Conservation (phyloP, 2,113 vertebrate species). For the Gasterosteus nipponicus region DNA sequence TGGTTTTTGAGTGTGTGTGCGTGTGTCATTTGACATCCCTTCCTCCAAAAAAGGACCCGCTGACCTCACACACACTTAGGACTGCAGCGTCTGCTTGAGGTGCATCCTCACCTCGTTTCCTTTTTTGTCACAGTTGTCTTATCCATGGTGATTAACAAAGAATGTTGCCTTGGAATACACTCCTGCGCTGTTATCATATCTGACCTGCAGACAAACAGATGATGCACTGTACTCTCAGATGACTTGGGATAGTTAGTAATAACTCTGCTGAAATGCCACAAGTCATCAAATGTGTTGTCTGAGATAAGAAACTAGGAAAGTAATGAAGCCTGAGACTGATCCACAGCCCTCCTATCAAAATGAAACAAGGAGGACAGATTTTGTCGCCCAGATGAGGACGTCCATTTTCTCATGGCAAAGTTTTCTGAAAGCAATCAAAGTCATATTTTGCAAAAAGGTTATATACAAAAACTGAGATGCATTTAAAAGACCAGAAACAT, state of each 20-base stretch:
- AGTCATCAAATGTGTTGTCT: conserved; percentile 7
- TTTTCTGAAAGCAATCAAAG: neutral
- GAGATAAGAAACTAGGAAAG: conserved; percentile 4
- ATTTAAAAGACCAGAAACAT: neutral
- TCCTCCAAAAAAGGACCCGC: neutral
- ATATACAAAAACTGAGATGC: neutral
- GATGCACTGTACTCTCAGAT: neutral
- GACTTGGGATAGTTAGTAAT: neutral
- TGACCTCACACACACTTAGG: conserved; percentile 18
- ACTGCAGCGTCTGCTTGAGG: conserved; percentile 32
- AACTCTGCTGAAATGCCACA: conserved; percentile 13
- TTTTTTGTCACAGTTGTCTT: conserved; percentile 33
- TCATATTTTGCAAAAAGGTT: neutral
- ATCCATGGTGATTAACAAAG: conserved; percentile 26
- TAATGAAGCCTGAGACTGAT: neutral
- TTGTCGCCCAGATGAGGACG: neutral
- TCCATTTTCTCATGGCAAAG: neutral
- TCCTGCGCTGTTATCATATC: conserved; percentile 13
- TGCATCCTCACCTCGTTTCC: conserved; percentile 25
- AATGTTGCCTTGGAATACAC: conserved; percentile 2
- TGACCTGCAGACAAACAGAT: conserved; percentile 26
- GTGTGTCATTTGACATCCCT: conserved; percentile 1
- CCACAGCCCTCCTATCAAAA: neutral
- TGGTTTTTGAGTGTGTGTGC: neutral
- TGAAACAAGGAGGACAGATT: neutral